Base-by-base conservation (phyloP, 2,888 invertebrate genomes). In the Clostera curtula region DNA sequence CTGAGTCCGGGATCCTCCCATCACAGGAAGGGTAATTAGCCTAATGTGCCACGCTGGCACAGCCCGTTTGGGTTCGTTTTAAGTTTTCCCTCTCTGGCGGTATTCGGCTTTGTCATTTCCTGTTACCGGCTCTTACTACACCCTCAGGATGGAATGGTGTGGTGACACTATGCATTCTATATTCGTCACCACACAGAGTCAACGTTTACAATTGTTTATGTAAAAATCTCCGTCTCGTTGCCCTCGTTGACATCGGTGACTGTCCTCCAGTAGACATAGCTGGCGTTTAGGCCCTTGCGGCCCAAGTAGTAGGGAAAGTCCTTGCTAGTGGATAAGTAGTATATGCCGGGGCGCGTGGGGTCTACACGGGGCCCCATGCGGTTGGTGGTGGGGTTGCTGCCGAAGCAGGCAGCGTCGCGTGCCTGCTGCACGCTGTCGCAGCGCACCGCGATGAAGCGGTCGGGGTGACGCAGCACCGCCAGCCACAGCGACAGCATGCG, bases 381-480 rank as follows among this genome's bases (percentile, higher is more conserved):
- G 36, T 73, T 70, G 0, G 67, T 68, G 4, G 67, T 59, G 16
- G 72, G 71, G 2, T 32, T 25, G 29, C 61, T 63, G 1, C 46
- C 43, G 16, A 69, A 82, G 24, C 83, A 83, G 0, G 49, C 38
- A 0, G 61, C 55, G 17, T 77, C 73, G 23, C 83, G 62, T 0
- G 80, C 80, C 27, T 79, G 64, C 36, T 82, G 83, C 2, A 83
- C 58, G 27, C 39, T 56, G 2, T 57, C 54, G 26, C 83, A 83
- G 35, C 66, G 70, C 0, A 82, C 38, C 0, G 49, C 80, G 2
- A 80, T 40, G 33, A 83, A 83, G 36, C 72, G 68, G 1, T 41
- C 55, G 1, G 80, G 74, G 27, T 75, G 53, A 16, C 56, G 69
- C 21, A 80, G 29, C 0, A 75, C 70, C 0, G 73, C 51, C 0